phyloP scores from a whole-genome alignment of 2,797 vertebrate genomes.

The Etheostoma nigrum region DNA sequence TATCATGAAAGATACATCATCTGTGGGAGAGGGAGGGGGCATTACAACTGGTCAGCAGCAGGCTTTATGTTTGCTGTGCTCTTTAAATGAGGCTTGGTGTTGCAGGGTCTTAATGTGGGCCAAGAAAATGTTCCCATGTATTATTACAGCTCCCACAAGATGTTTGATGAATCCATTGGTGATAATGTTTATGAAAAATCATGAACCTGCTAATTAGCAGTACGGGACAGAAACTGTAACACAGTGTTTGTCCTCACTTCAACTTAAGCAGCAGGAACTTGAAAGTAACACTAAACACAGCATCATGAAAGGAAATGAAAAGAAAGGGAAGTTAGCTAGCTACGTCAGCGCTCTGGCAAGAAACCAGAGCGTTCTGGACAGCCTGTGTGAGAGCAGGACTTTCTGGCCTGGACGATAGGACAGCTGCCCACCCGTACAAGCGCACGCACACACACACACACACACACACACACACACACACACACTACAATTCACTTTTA shows the following conservation, averaged over 20 bases:
- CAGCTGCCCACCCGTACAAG: constrained; percentile 39
- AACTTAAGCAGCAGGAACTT: background rate
- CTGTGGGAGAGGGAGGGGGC: background rate
- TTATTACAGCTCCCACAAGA: background rate
- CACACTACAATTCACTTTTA: background rate
- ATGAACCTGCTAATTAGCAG: background rate
- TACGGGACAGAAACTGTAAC: background rate
- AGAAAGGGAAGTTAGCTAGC: constrained; percentile 28
- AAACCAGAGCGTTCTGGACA: constrained; percentile 51
- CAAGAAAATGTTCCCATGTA: constrained; percentile 6
- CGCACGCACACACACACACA: constrained; percentile 16
- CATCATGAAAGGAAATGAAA: background rate
- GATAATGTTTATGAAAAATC: background rate
- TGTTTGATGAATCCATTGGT: constrained; percentile 5
- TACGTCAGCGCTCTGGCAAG: constrained; percentile 61
- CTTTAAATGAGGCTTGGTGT: background rate
- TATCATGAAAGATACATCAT: constrained; percentile 20
- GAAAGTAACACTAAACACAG: background rate
- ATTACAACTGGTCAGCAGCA: constrained; percentile 35
- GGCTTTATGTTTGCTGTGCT: constrained; percentile 13
- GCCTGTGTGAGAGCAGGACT: constrained; percentile 49
- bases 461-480: background rate
- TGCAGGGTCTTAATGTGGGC: background rate
- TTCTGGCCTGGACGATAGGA: constrained; percentile 49
- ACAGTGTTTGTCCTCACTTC: background rate